Conservation (phyloP, 2,797 vertebrate species). For the Anguilla pacifica region DNA sequence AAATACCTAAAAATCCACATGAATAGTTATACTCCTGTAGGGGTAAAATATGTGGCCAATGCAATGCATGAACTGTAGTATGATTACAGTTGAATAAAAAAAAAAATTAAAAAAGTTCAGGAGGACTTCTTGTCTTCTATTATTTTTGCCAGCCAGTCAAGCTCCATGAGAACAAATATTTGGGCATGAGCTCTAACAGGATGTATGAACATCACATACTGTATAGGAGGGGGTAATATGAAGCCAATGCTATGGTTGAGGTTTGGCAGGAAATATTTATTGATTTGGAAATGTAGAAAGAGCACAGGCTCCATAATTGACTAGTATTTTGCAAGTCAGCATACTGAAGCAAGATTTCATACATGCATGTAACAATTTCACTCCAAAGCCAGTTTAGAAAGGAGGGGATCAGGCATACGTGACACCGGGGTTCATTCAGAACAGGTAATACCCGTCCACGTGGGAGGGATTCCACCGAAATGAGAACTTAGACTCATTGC, state of each 20-base stretch:
- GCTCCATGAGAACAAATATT: neutral
- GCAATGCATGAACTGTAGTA: neutral
- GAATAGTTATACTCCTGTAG: neutral
- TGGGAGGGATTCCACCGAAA: neutral
- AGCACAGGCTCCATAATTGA: neutral
- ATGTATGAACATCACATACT: no score
- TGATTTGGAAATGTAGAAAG: neutral
- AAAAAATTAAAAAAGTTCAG: neutral
- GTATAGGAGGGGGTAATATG: neutral
- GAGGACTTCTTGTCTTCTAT: neutral
- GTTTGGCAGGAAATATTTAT: neutral
- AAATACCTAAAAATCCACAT: neutral
- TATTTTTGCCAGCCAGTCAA: neutral
- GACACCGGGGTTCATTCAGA: neutral
- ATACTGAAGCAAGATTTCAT: neutral
- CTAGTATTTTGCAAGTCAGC: neutral
- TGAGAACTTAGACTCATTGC: no score
- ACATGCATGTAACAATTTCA: neutral
- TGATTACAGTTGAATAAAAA: neutral
- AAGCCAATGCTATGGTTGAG: neutral
- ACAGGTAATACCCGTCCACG: neutral
- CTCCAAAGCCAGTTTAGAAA: neutral
- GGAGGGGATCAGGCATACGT: neutral
- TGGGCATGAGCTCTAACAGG: neutral
- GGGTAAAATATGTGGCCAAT: neutral